A percentile compares a stretch with the other conserved stretches of the same genome.
Conservation (phyloP, 2,888 invertebrate genomes). For the Pemphredon lugubris region DNA sequence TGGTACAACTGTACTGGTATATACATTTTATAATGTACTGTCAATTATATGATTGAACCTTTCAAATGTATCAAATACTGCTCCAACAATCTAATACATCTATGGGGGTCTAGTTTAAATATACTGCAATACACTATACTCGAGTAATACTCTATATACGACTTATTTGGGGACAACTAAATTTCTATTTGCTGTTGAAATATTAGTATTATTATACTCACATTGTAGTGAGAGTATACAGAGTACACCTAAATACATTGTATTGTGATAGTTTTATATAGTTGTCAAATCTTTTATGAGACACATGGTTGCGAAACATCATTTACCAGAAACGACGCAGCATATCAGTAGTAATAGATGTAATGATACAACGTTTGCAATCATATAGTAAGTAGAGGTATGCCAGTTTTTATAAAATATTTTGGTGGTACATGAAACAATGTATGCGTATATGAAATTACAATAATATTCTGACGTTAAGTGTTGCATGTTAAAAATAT, state of each 20-base stretch:
- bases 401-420: neutral
- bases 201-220: too few relatives aligned
- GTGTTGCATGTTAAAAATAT: conserved; percentile 14
- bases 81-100: conserved; percentile 10
- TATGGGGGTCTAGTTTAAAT: conserved; percentile 20
- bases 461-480: conserved; percentile 3
- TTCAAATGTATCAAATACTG: conserved; percentile 33
- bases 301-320: conserved; percentile 1
- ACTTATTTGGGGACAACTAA: conserved; percentile 19
- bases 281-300: conserved; percentile 5
- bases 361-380: neutral
- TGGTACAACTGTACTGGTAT: conserved; percentile 26
- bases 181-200: conserved; percentile 12
- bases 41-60: conserved; percentile 25
- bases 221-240: conserved; percentile 19
- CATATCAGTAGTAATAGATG: neutral
- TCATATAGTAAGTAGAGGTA: neutral
- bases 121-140: conserved; percentile 6
- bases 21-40: conserved; percentile 19
- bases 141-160: conserved; percentile 23
- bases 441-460: conserved; percentile 9
- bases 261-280: conserved; percentile 20
- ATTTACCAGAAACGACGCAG: neutral
- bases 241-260: conserved; percentile 25
- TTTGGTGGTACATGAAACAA: conserved; percentile 1